Base-by-base conservation (phyloP, 2,113 vertebrate species). In the Camelus dromedarius region DNA sequence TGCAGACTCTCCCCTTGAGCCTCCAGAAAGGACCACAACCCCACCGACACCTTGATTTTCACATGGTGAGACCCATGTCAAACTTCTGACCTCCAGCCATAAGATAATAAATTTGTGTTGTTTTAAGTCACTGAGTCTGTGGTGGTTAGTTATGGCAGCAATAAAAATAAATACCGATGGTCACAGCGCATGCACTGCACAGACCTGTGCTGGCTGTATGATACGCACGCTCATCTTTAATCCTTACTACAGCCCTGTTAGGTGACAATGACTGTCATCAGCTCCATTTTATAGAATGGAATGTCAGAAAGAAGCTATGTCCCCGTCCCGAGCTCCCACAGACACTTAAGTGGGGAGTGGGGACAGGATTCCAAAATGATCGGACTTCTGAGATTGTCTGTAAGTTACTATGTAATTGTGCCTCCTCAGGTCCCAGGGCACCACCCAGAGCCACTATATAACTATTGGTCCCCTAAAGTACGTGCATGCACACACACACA, bases 121-220 rank as follows among this genome's bases (percentile, higher is more conserved):
- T 42, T 42, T 42, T 42, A 42, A 42, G 38, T 42, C 38, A 4
- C 38, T 42, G 38, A 42, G 38, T 42, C 38, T 42, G 38, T 42
- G 38, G 30, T 50, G 6, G 35, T 64, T 24, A 62, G 66, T 89
- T 52, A 48, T 0, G 2, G 52, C 11, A 56, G 52, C 48, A 35
- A 54, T 28, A 56, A 70, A 66, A 60, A 85, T 9, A 1, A 38
- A 56, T 2, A n/a, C 13, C 19, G 2, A 11, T 22, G 5, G 32
- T 26, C 2, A n/a, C 52, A 0, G 13, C 4, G 28, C 12, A 11
- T 42, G 38, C 46, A 28, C 2, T 1, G 50, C 1, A 6, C 28
- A 72, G 50, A 48, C 60, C 58, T 62, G 16, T n/a, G 24, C 66
- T n/a, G 14, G 15, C 20, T n/a, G 67, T 15, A 76, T 52, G 38